These are phyloP conservation scores for Gymnoscopelus microlampas DNA, from an alignment of 2,797 vertebrate species.

Conservation along the genomic window DNA sequence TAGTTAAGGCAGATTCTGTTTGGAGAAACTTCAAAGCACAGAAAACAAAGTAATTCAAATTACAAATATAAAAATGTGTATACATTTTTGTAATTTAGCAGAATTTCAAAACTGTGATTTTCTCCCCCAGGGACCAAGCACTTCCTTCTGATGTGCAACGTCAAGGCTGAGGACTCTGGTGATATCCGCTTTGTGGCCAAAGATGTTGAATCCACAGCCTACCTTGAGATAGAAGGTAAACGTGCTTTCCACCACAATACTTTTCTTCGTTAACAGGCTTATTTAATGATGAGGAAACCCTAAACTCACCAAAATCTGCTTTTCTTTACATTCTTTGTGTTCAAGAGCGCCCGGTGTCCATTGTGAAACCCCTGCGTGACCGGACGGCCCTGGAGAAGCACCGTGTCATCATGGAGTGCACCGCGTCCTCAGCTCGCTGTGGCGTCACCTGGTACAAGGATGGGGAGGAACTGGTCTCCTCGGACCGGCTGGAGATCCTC, in stretches of 20 bases:
- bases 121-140: constrained; percentile 85
- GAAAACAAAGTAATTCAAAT: too few species aligned
- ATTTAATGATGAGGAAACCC: too few species aligned
- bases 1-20: too few species aligned
- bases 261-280: too few species aligned
- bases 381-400: constrained; percentile 91
- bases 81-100: neutral
- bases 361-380: constrained; percentile 90
- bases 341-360: constrained; percentile 82
- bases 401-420: constrained; percentile 92
- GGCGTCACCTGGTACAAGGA: constrained; percentile 88
- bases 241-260: neutral
- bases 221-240: constrained; percentile 88
- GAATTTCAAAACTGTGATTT: neutral
- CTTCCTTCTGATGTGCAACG: constrained; percentile 89
- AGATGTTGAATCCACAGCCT: constrained; percentile 82
- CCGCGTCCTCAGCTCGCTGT: constrained; percentile 84
- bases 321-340: neutral
- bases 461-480: constrained; percentile 80
- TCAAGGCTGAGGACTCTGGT: constrained; percentile 85
- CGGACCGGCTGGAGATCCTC: constrained; percentile 87
- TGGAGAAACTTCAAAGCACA: too few species aligned
- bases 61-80: too few species aligned
- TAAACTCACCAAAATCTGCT: neutral
- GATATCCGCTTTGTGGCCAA: constrained; percentile 87